These are phyloP conservation scores for Drosophila colorata DNA, from an alignment of 2,888 invertebrate species.

Conservation along the genomic window DNA sequence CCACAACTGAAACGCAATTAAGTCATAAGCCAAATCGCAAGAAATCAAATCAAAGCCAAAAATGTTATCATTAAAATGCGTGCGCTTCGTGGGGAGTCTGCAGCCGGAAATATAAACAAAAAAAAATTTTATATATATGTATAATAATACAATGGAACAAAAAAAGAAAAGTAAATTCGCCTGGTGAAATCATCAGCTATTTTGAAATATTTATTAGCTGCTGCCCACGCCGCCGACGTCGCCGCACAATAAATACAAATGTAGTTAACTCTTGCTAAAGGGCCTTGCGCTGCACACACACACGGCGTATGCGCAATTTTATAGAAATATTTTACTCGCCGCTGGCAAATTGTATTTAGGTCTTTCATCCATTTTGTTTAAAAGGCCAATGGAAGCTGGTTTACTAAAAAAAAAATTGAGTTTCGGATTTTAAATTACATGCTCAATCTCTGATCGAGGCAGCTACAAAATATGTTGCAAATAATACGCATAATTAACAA, in stretches of 20 bases:
- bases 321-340: constrained; percentile 37
- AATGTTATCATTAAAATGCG: constrained; percentile 56
- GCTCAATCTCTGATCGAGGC: constrained; percentile 46
- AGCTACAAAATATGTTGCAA: constrained; percentile 49
- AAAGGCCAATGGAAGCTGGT: constrained; percentile 39
- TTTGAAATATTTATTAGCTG: constrained; percentile 39
- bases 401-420: constrained; percentile 7
- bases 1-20: constrained; percentile 43
- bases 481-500: constrained; percentile 70
- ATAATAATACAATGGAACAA: neutral
- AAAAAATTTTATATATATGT: too few species aligned
- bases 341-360: constrained; percentile 36
- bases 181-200: constrained; percentile 37
- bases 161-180: constrained; percentile 18
- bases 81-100: constrained; percentile 43
- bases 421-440: constrained; percentile 50
- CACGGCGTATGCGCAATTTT: constrained; percentile 50
- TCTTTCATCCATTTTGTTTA: constrained; percentile 43
- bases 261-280: constrained; percentile 30
- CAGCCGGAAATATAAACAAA: constrained; percentile 40
- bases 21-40: constrained; percentile 34
- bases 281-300: constrained; percentile 25
- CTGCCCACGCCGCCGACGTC: neutral
- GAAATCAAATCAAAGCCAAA: constrained; percentile 10
- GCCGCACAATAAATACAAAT: constrained; percentile 31